These are phyloP conservation scores for Bothrops jararaca DNA, from an alignment of 2,113 vertebrate species.

Conservation along the genomic window DNA sequence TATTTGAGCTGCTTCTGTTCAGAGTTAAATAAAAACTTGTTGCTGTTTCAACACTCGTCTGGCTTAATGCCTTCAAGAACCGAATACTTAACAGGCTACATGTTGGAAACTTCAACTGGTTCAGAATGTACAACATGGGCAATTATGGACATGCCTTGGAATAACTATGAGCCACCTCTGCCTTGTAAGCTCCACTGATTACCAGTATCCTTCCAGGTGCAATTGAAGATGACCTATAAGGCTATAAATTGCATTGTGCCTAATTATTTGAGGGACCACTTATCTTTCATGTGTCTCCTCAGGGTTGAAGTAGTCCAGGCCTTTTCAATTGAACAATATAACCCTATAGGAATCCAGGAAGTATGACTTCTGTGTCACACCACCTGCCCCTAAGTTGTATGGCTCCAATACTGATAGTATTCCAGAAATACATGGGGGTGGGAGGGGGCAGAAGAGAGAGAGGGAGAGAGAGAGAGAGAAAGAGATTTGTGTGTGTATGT, in stretches of 20 bases:
- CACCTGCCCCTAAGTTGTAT: not conserved
- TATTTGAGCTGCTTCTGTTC: too few relatives aligned
- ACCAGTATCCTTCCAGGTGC: not conserved
- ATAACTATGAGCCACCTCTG: not conserved
- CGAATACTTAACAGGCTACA: not conserved
- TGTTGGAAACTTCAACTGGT: not conserved
- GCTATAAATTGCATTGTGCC: not conserved
- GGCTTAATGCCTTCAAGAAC: too few relatives aligned
- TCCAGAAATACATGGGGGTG: not conserved
- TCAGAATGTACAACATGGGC: not conserved
- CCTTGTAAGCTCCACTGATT: not conserved
- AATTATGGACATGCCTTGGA: not conserved
- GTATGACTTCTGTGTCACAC: not conserved
- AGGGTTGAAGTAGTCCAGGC: not conserved
- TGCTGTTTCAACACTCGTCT: too few relatives aligned
- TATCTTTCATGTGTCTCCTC: not conserved
- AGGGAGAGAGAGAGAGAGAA: too few relatives aligned
- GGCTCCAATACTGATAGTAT: not conserved
- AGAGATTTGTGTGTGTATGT: not conserved
- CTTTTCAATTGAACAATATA: not conserved
- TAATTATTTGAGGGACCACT: not conserved
- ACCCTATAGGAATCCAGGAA: not conserved
- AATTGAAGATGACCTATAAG: not conserved
- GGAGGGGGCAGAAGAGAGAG: too few relatives aligned
- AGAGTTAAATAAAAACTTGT: too few relatives aligned